Conservation (phyloP, 2,797 vertebrate species). For the Sebastes jordani region DNA sequence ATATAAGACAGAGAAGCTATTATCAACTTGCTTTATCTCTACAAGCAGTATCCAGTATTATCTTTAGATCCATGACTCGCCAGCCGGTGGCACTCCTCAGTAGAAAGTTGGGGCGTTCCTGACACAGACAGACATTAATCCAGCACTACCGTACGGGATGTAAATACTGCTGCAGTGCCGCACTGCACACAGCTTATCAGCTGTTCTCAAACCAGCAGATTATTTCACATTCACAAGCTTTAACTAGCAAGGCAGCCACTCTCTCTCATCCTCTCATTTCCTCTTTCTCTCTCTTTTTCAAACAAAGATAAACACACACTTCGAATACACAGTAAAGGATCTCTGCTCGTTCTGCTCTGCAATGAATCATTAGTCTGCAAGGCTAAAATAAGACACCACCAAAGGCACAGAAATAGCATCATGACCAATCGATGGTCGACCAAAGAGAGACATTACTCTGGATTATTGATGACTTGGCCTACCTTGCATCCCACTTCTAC, state of each 20-base stretch:
- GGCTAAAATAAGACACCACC: conserved; percentile 68
- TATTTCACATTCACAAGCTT: conserved; percentile 63
- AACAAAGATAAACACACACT: conserved; percentile 35
- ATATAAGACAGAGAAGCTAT: conserved; percentile 18
- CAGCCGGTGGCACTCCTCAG: conserved; percentile 13
- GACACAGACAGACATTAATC: conserved; percentile 44
- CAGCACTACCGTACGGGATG: conserved; percentile 8
- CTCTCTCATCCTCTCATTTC: conserved; percentile 14
- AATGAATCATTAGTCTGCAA: conserved; percentile 64
- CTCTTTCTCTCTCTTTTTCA: conserved; percentile 30
- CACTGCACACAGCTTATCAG: conserved; percentile 61
- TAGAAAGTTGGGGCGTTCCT: conserved; percentile 7
- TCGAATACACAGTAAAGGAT: conserved; percentile 49
- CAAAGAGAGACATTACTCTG: conserved; percentile 45
- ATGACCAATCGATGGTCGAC: conserved; percentile 62
- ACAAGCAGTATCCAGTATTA: background rate
- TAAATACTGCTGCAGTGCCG: conserved; percentile 58
- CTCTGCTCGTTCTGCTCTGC: conserved; percentile 47
- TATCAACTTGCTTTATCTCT: conserved; percentile 27
- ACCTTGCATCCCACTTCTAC: conserved; percentile 29
- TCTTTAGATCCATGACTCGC: conserved; percentile 7
- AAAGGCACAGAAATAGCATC: conserved; percentile 69
- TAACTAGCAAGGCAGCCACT: conserved; percentile 17
- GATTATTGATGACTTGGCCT: conserved; percentile 63
- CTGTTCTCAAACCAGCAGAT: conserved; percentile 57